Percentiles rank a stretch among this genome's conserved stretches.
Conservation (phyloP, 2,113 vertebrate genomes). For the Ondatra zibethicus region DNA sequence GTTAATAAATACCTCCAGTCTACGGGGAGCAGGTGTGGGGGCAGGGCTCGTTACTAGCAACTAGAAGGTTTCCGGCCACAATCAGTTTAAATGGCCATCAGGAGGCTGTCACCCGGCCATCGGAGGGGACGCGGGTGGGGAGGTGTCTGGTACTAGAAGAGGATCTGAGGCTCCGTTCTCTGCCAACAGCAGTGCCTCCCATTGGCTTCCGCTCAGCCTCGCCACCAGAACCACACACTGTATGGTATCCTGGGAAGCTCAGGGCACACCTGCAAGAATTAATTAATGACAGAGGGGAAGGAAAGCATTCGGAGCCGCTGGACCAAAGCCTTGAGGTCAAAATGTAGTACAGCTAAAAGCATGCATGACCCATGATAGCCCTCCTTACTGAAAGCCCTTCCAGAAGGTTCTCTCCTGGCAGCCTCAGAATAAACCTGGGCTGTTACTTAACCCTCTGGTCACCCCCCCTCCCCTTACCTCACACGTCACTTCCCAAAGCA, state of each 20-base stretch:
- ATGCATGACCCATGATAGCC: accelerated
- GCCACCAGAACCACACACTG: not conserved
- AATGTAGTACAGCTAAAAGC: accelerated
- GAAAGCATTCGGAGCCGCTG: not conserved
- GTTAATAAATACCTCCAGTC: slow-evolving; percentile 68
- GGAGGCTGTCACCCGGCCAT: not conserved
- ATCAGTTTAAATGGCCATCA: not conserved
- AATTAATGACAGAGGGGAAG: slow-evolving; percentile 62
- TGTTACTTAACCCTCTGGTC: not conserved
- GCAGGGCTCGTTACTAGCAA: not conserved
- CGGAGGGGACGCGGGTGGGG: not conserved
- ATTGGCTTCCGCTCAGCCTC: not conserved
- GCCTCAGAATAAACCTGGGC: not conserved
- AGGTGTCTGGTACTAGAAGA: accelerated
- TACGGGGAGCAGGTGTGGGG: not conserved
- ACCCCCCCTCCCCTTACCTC: not conserved
- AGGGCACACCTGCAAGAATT: slow-evolving; percentile 58
- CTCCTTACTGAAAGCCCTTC: not conserved
- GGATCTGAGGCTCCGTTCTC: not conserved
- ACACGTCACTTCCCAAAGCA: not conserved
- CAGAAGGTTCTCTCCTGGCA: not conserved
- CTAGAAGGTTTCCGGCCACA: not conserved
- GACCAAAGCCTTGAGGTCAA: not conserved
- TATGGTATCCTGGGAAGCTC: not conserved
- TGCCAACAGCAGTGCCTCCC: slow-evolving; percentile 9